Conservation (phyloP, 2,113 vertebrate genomes). For the Chamaea fasciata region DNA sequence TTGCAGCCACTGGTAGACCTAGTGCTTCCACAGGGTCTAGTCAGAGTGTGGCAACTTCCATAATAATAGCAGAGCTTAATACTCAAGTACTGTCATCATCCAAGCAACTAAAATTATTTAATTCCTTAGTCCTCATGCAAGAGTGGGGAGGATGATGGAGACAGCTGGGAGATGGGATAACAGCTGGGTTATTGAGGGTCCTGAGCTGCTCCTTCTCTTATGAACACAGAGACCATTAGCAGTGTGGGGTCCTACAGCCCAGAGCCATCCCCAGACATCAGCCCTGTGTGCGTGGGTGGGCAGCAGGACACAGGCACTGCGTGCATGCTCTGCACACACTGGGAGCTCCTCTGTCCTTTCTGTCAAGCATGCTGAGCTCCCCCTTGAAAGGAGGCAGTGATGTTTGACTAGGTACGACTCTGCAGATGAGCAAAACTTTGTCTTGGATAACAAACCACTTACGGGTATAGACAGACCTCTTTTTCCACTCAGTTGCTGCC, state of each 20-base stretch:
- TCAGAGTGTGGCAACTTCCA: neutral
- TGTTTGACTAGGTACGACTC: fast-evolving
- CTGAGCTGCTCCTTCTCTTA: neutral
- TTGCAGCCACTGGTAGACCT: neutral
- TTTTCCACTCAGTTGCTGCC: neutral
- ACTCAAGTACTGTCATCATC: neutral
- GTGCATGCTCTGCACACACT: fast-evolving
- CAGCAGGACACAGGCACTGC: neutral
- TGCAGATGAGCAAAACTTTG: neutral
- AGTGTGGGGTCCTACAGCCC: neutral
- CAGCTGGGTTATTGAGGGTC: neutral
- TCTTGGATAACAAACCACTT: neutral
- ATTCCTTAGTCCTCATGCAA: neutral
- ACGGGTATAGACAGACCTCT: neutral
- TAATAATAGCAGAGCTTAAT: neutral
- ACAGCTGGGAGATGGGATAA: neutral
- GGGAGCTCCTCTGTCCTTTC: neutral
- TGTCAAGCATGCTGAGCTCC: neutral
- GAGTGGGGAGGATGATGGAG: neutral
- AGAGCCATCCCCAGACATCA: neutral
- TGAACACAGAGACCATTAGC: neutral
- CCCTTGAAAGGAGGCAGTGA: neutral
- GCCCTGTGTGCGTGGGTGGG: neutral
- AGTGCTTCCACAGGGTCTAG: neutral
- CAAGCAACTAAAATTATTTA: neutral